Evolutionary conservation across 2,888 invertebrate species (phyloP), one percentile per base, ranked within the genome.

Genomic region (Geotrupes spiniger): DNA sequence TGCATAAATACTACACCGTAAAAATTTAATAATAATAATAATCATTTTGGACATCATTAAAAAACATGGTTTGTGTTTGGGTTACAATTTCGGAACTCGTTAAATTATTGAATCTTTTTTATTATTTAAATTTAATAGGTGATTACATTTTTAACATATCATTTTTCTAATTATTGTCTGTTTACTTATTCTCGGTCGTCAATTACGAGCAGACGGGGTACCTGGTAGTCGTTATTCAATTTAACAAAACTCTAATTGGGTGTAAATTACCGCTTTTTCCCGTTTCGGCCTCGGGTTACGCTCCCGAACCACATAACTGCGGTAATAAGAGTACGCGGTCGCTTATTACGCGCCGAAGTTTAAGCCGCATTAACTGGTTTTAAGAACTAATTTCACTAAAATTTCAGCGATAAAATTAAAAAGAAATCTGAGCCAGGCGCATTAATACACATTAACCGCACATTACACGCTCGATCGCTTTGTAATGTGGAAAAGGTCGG

Each of bases 221-320:
- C 62, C 58, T 60, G 62, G 59, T 57, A 56, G 62, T 64, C 60
- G 63, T 66, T 67, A 68, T 68, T 68, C 66, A 68, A 67, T 68
- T 68, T 66, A 58, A 60, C 52, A 56, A 58, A 62, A 62, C 60
- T 62, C 63, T 69, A 69, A 69, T 68, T 69, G 66, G 64, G 68
- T 69, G 68, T 63, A 69, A 69, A 68, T 69, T 69, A 63, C 63
- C 59, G 61, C 63, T 65, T 21, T 64, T 66, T 59, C 61, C 58
- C 52, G 54, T 53, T 54, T 45, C 54, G 55, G 62, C 66, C 65
- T 58, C 57, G 31, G 63, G 67, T 61, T 58, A 62, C 44, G 65
- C 64, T 64, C 58, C 63, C 56, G 63, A 63, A 60, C 58, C 54
- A 51, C 61, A 62, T 61, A 61, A 58, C 57, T 56, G 46, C 43